Evolutionary conservation across 2,113 vertebrate genomes (phyloP).

Genomic region (Muscicapa adusta): DNA sequence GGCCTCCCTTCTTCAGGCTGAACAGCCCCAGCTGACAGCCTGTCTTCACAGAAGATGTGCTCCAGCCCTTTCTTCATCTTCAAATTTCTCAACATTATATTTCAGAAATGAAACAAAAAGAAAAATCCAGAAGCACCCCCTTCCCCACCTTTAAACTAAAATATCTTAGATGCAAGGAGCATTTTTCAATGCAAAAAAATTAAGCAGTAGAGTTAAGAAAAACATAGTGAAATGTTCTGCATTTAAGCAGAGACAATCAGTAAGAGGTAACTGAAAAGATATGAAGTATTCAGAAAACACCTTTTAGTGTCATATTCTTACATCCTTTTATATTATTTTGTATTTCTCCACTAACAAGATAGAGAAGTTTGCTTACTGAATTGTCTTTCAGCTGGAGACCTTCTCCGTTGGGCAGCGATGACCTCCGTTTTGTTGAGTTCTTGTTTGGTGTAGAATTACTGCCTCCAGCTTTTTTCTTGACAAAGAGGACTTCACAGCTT

Average conservation of each 20-base stretch:
- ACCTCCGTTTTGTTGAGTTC: conserved; percentile 82
- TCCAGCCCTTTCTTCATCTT: background rate
- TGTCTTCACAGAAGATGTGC: background rate
- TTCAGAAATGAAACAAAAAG: background rate
- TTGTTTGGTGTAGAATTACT: conserved; percentile 79
- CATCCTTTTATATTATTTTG: background rate
- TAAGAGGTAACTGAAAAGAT: background rate
- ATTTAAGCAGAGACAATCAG: background rate
- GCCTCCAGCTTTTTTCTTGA: conserved; percentile 81
- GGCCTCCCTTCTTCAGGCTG: background rate
- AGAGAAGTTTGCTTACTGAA: conserved; percentile 70
- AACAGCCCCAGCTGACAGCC: background rate
- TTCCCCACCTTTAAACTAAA: background rate
- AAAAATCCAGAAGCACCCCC: background rate
- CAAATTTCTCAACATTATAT: background rate
- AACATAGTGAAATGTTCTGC: background rate
- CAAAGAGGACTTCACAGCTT: conserved; percentile 89
- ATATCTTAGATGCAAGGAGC: background rate
- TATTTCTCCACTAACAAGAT: background rate
- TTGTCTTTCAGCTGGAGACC: conserved; percentile 81
- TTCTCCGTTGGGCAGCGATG: conserved; percentile 91
- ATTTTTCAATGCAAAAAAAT: background rate
- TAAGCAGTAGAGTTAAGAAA: background rate
- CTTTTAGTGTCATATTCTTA: background rate
- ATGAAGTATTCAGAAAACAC: background rate